A percentile compares a stretch with the other conserved stretches of the same genome.
These are phyloP conservation scores for Nowickia ferox DNA, from an alignment of 2,888 invertebrate genomes.

Conservation along the genomic window DNA sequence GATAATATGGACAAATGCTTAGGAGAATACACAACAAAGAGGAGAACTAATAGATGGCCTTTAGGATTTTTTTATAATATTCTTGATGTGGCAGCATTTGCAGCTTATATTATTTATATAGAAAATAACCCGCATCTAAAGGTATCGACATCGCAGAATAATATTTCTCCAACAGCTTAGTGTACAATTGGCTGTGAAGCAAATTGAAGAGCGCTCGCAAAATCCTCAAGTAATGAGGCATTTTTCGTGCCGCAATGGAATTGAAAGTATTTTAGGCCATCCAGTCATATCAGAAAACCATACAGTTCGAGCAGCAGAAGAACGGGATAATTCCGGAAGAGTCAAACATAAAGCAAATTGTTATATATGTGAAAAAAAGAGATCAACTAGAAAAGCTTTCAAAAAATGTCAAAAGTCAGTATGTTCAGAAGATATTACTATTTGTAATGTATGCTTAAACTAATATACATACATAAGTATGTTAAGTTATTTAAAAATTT, in stretches of 20 bases:
- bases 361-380: neutral
- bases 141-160: too few relatives aligned
- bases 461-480: too few relatives aligned
- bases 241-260: slow-evolving; percentile 18
- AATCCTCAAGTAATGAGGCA: slow-evolving; percentile 15
- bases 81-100: too few relatives aligned
- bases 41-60: too few relatives aligned
- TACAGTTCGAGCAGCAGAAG: neutral
- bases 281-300: slow-evolving; percentile 5
- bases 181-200: neutral
- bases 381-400: slow-evolving; percentile 20
- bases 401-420: slow-evolving; percentile 10
- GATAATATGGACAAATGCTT: too few relatives aligned
- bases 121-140: too few relatives aligned
- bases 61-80: too few relatives aligned
- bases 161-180: slow-evolving; percentile 9
- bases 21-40: too few relatives aligned
- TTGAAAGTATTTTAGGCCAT: slow-evolving; percentile 20
- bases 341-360: neutral
- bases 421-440: slow-evolving; percentile 19
- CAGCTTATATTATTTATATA: too few relatives aligned
- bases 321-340: slow-evolving; percentile 1
- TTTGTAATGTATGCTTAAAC: too few relatives aligned
- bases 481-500: too few relatives aligned
- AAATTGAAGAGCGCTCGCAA: slow-evolving; percentile 16